Base-by-base conservation (phyloP, 2,888 invertebrate species). In the Romanomermis culicivorax region DNA sequence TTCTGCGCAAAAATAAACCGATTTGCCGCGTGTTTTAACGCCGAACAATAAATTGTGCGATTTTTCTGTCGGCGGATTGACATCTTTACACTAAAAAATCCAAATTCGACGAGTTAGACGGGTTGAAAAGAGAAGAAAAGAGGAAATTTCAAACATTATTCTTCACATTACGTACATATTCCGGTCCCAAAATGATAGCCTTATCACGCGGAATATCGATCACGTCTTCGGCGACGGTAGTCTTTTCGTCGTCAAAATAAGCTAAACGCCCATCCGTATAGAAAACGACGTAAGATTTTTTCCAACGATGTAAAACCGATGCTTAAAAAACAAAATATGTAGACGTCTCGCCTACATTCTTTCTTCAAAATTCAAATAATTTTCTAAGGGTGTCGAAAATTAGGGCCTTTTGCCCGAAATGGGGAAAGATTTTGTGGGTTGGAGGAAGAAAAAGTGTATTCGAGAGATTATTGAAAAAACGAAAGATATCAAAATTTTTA, bases 291-390 rank as follows among this genome's bases (percentile, higher is more conserved):
- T 17, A 36, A 14, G 36, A 36, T 36, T 36, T 36, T 17, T 36
- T 36, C 36, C 36, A 36, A 17, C 36, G 36, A 36, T 36, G 36
- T n/a, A 55, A 57, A 49, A 25, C 59, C 24, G 36, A 58, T 24
- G 55, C 57, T 58, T 57, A 54, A 14, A 59, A 48, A 55, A 58
- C 60, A n/a, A 42, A 36, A 47, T 17, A 55, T 14, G 2, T 26
- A 7, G 57, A 59, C n/a, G n/a, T n/a, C n/a, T n/a, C n/a, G n/a
- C n/a, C n/a, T n/a, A n/a, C n/a, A n/a, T n/a, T n/a, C n/a, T n/a
- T n/a, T n/a, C n/a, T n/a, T n/a, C n/a, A n/a, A n/a, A n/a, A n/a
- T n/a, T n/a, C n/a, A n/a, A n/a, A n/a, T n/a, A n/a, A n/a, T n/a
- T n/a, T n/a, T n/a, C n/a, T n/a, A n/a, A n/a, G n/a, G n/a, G n/a